Evolutionary conservation across 2,113 vertebrate species (phyloP), one percentile per base, ranked within the genome.

Genomic region (Leuciscus idus): DNA sequence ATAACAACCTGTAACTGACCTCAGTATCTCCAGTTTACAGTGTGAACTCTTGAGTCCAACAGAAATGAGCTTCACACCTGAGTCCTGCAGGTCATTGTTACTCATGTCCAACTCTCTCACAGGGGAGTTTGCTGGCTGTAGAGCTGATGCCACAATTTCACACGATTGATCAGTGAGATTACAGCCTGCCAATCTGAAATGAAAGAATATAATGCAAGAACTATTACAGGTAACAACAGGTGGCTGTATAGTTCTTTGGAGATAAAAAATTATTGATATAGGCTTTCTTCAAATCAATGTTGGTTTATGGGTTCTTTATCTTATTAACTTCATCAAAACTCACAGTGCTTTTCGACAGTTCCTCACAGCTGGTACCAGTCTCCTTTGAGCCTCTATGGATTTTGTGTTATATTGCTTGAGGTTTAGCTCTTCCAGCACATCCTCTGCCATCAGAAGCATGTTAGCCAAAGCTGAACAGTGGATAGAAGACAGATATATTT

Each of bases 381-480:
- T 70, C 21, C 48, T 72, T n/a, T 55, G 64, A 83, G 81, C 81
- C 48, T 72, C 62, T 21, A 4, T 26, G 26, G 66, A 83, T 17
- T 48, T 83, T 70, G 66, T 83, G 19, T 39, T 72, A 48, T 83
- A 83, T 23, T 52, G 72, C 66, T 83, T 83, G 48, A 72, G 64
- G 21, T 72, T 68, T 52, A 72, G 21, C 66, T 72, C 81, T 39
- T 83, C 81, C 48, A 72, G 9, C 5, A 72, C 64, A 55, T 83
- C 50, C 21, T 83, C 81, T 39, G 62, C 66, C 46, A 83, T 83
- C 21, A 83, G 66, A 33, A 83, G 19, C 81, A 72, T 83, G 19
- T 83, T 52, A 55, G 81, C 81, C 23, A 83, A n/a, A 36, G 81
- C 81, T 57, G 81, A 83, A 72, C 81, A 83, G 48, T 83, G 81